A percentile compares a stretch with the other conserved stretches of the same genome.
Evolutionary conservation across 2,113 vertebrate species (phyloP).

Genomic region (Urocitellus parryii): DNA sequence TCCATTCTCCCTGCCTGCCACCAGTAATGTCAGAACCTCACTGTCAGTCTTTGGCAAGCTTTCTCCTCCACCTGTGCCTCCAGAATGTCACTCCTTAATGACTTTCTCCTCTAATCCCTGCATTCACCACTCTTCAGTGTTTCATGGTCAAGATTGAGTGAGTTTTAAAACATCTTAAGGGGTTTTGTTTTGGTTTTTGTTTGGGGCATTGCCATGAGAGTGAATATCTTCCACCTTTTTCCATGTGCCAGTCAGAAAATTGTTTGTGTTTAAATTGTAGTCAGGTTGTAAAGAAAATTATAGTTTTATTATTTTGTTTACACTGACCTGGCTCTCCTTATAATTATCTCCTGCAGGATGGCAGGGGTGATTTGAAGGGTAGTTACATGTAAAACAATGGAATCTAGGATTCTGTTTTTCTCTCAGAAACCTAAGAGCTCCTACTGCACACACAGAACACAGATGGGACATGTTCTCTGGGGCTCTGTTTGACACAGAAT

Average conservation of each 20-base stretch:
- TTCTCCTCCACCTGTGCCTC: too few species aligned
- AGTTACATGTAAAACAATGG: neutral
- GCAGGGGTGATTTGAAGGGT: neutral
- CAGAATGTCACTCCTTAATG: too few species aligned
- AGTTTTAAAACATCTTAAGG: neutral
- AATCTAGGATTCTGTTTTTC: neutral
- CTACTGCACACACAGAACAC: neutral
- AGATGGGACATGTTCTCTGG: neutral
- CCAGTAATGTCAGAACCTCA: too few species aligned
- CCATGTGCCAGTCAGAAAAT: neutral
- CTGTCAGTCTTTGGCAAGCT: too few species aligned
- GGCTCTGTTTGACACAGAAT: too few species aligned
- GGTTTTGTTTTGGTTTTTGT: too few species aligned
- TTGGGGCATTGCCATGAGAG: neutral
- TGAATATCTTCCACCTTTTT: neutral
- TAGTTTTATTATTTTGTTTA: neutral
- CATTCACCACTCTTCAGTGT: neutral
- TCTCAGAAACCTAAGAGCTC: neutral
- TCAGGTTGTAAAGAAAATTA: neutral
- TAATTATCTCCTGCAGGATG: neutral
- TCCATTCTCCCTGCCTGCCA: too few species aligned
- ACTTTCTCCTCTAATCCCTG: neutral
- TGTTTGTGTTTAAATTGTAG: neutral
- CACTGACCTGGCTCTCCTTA: neutral
- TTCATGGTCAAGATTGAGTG: neutral